Evolutionary conservation across 64 coral and sea anemone species (phyloP), one percentile per base, ranked within the genome.

Genomic region (Stichodactyla helianthus): DNA sequence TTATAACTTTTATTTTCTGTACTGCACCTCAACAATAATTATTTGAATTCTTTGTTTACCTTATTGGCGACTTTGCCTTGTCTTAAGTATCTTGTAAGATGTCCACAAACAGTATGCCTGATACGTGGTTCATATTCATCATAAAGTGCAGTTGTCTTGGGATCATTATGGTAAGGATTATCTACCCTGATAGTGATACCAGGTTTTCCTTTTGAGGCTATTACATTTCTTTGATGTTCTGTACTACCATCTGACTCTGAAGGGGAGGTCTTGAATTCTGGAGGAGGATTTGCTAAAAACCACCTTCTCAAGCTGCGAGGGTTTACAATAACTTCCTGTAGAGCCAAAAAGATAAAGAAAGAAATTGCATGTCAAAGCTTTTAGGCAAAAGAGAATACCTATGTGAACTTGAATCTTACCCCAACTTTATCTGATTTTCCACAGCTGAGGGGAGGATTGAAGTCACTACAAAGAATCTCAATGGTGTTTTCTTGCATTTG

Each of bases 401-500:
- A 18, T 65, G 19, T 9, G 22, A 5, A 22, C 62, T 60, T 65
- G 3, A 65, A 53, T 4, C 85, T 87, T 92, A 92, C 90, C 90
- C 86, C 82, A 79, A 63, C 26, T 58, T 82, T 82, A 51, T 79
- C 79, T 68, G 85, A 79, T 10, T 22, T 26, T 22, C 60, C 50
- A 52, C 77, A 87, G 1, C 74, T 67, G 5, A 92, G 85, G 54
- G 90, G 90, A 64, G 90, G 90, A 71, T 92, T 92, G 11, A 92
- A 92, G 14, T 92, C 90, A 87, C 86, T 79, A n/a, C 57, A 44
- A 59, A 92, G 77, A 5, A 92, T 74, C 7, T 59, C 54, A 12
- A 60, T 62, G 26, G 87, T 55, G 51, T 70, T 87, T 87, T 92
- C 90, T 50, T 79, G 90, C n/a, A 58, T 61, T 28, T 85, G 17